These are phyloP conservation scores for Drosophila emarginata DNA, from an alignment of 2,888 invertebrate genomes.

Conservation along the genomic window DNA sequence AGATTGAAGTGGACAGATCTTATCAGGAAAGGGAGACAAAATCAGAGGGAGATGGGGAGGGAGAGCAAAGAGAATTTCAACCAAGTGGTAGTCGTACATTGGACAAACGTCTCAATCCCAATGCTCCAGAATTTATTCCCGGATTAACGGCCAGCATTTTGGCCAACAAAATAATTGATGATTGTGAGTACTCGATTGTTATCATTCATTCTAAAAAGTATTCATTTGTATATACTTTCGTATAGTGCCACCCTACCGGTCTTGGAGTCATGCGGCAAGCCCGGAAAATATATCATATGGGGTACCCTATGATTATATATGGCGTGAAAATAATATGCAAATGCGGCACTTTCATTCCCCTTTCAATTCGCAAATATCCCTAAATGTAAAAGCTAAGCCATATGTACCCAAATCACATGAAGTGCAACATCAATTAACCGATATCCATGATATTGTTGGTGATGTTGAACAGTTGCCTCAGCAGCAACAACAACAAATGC, in stretches of 20 bases:
- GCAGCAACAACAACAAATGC: background rate
- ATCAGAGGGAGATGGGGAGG: background rate
- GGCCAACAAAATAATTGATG: slow-evolving; percentile 43
- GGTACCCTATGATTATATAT: slow-evolving; percentile 55
- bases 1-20: background rate
- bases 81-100: slow-evolving; percentile 35
- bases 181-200: slow-evolving; percentile 33
- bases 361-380: slow-evolving; percentile 12
- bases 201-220: too few species aligned
- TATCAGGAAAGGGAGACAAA: background rate
- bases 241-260: slow-evolving; percentile 44
- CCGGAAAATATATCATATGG: slow-evolving; percentile 44
- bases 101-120: slow-evolving; percentile 57
- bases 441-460: slow-evolving; percentile 26
- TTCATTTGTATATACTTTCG: background rate
- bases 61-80: background rate
- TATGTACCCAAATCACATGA: slow-evolving; percentile 14
- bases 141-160: slow-evolving; percentile 18
- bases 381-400: slow-evolving; percentile 24
- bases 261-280: slow-evolving; percentile 47
- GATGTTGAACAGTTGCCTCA: slow-evolving; percentile 20
- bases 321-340: slow-evolving; percentile 46
- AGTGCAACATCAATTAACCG: background rate
- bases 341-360: background rate
- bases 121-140: slow-evolving; percentile 65